A percentile compares a stretch with the other conserved stretches of the same genome.
phyloP scores from a whole-genome alignment of 2,888 invertebrate species.

The Bruchidius siliquastri region DNA sequence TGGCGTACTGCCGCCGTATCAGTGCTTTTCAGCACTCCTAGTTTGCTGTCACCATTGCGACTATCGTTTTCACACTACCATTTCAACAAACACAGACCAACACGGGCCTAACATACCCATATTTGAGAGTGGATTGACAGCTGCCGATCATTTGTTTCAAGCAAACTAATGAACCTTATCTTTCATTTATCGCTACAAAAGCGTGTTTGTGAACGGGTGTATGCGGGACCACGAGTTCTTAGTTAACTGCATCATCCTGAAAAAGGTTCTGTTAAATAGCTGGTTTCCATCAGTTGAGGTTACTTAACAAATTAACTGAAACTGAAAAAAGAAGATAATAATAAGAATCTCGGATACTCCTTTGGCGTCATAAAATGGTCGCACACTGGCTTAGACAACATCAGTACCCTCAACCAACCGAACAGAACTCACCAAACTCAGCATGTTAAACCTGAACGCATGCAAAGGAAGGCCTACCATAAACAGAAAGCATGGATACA shows the following conservation, averaged over 20 bases:
- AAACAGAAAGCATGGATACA: no score
- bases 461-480: no score
- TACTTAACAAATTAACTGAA: no score
- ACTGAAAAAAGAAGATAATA: no score
- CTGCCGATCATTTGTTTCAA: not conserved
- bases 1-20: constrained; percentile 15
- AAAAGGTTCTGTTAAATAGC: no score
- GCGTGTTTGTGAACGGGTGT: not conserved
- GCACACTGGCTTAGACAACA: no score
- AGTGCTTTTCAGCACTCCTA: not conserved
- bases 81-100: constrained; percentile 24
- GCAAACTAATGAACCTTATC: not conserved
- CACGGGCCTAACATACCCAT: constrained; percentile 23
- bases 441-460: no score
- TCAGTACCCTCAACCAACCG: no score
- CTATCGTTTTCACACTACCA: constrained; percentile 25
- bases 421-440: no score
- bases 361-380: no score
- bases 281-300: no score
- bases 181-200: not conserved
- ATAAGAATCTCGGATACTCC: no score
- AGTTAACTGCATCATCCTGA: not conserved
- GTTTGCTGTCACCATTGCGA: constrained; percentile 16
- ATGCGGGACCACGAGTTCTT: not conserved
- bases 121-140: constrained; percentile 9